Evolutionary conservation across 2,113 vertebrate species (phyloP).

Genomic region (Acanthisitta chloris): DNA sequence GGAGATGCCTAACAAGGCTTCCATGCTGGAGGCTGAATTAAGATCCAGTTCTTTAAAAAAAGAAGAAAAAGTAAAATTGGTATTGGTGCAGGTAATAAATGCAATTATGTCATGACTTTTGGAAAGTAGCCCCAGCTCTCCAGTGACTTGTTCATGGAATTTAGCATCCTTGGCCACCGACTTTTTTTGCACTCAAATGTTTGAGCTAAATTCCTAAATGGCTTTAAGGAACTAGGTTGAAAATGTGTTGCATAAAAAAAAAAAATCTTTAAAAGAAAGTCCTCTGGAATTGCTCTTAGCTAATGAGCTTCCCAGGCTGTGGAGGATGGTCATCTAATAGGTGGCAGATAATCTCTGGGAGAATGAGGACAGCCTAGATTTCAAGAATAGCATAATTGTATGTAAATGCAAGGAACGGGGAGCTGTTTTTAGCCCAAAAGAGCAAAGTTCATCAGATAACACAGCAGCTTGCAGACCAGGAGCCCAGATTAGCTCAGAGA

Average conservation of each 20-base stretch:
- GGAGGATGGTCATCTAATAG: neutral
- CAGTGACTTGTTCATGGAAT: neutral
- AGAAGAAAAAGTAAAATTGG: neutral
- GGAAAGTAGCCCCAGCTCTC: neutral
- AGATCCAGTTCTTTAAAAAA: neutral
- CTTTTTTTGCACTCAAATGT: neutral
- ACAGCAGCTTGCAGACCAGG: neutral
- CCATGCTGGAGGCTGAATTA: neutral
- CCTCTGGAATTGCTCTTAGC: neutral
- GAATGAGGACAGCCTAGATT: slow-evolving; percentile 36
- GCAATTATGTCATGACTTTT: too few species aligned
- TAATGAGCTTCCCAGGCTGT: neutral
- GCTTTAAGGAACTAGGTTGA: neutral
- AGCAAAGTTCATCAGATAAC: neutral
- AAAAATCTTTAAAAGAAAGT: neutral
- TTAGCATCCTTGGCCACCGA: neutral
- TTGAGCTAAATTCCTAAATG: neutral
- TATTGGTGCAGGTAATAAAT: neutral
- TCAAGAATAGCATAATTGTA: neutral
- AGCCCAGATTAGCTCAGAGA: neutral
- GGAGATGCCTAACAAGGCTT: too few species aligned
- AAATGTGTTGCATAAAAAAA: neutral
- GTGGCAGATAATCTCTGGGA: neutral
- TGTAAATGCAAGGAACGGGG: neutral
- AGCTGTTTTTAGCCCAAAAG: neutral